Evolutionary conservation across 2,797 vertebrate genomes (phyloP), one percentile per base, ranked within the genome.

Genomic region (Eulemur coronatus): DNA sequence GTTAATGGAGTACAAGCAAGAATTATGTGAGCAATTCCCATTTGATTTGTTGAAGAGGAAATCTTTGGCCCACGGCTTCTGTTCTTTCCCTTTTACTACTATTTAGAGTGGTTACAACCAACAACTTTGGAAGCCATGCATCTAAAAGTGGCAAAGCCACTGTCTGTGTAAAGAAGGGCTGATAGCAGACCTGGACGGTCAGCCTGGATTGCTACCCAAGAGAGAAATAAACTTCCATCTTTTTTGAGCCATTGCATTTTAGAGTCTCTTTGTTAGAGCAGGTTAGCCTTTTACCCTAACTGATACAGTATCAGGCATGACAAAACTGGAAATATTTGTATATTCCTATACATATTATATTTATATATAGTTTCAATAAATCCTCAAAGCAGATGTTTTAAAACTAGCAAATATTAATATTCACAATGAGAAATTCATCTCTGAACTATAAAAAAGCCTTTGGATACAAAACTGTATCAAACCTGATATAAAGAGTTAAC

Each of bases 281-380:
- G 9, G 35, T 85, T 22, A 84, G 24, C 1, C 11, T 93, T 79
- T 46, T 70, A 33, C 18, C 13, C n/a, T 48, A 33, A 59, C 0
- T 43, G 46, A 87, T 33, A 97, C 73, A 96, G 91, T 81, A 93
- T 67, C 52, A 97, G 69, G 48, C 9, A 84, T 97, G 65, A 95
- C 70, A 97, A 94, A 97, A 97, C 24, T 8, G 84, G 75, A 85
- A 95, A 97, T 33, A 94, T 75, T 41, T 28, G 7, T 57, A 22
- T 72, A 50, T 48, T 65, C 57, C 5, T 85, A 4, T 18, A 87
- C 50, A 0, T 94, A 92, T 72, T 91, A 96, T 97, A 96, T 97
- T 98, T 96, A 97, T 96, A 96, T 94, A 95, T 95, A 94, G 96
- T 63, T 96, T 97, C 91, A 78, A 30, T 94, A 92, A 96, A 96